Percentiles rank a stretch among this genome's conserved stretches.
Conservation (phyloP, 1,140 invertebrate genomes). For the Anoplophora glabripennis region DNA sequence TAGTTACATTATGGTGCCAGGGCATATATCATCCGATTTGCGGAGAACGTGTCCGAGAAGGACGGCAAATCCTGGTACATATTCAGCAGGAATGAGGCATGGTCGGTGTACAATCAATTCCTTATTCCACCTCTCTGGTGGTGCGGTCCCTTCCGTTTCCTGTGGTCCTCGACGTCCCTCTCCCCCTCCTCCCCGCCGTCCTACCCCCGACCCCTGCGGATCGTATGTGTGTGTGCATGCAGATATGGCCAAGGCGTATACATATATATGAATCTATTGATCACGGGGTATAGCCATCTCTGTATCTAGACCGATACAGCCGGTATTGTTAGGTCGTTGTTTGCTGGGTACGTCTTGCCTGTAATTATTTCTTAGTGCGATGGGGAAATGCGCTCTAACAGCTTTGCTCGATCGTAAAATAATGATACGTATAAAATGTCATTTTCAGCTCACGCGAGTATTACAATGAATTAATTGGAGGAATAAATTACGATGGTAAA, state of each 20-base stretch:
- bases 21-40: slow-evolving; percentile 13
- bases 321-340: too few species aligned
- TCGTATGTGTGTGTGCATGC: slow-evolving; percentile 35
- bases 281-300: slow-evolving; percentile 32
- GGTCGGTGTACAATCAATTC: slow-evolving; percentile 40
- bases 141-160: slow-evolving; percentile 27
- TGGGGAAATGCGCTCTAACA: too few species aligned
- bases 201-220: slow-evolving; percentile 6
- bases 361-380: too few species aligned
- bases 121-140: slow-evolving; percentile 37
- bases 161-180: slow-evolving; percentile 9
- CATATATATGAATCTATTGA: slow-evolving; percentile 40
- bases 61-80: slow-evolving; percentile 29
- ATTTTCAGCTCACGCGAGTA: too few species aligned
- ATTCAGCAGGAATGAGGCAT: slow-evolving; percentile 32
- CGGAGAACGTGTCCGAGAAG: slow-evolving; percentile 13
- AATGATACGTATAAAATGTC: too few species aligned
- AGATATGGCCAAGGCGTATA: slow-evolving; percentile 37
- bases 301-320: too few species aligned
- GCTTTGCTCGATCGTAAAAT: too few species aligned
- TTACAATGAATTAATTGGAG: too few species aligned
- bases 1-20: slow-evolving; percentile 10
- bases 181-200: slow-evolving; percentile 3
- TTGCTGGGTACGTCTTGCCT: too few species aligned
- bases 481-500: too few species aligned